These are phyloP conservation scores for Nasalis larvatus DNA, from an alignment of 2,113 vertebrate genomes.

Conservation along the genomic window DNA sequence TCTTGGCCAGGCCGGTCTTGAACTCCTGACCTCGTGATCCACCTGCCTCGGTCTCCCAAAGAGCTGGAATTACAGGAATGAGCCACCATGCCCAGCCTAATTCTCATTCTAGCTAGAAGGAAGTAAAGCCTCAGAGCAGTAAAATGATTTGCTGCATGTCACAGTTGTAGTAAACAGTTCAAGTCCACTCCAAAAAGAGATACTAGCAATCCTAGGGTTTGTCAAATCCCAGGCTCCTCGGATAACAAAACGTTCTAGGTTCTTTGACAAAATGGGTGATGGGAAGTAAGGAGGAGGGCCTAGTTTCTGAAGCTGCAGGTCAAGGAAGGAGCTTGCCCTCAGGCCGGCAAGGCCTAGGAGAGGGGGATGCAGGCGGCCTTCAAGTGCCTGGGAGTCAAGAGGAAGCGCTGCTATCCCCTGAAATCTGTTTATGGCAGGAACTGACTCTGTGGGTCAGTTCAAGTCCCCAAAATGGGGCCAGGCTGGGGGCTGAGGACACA, in stretches of 20 bases:
- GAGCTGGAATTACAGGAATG: too few species aligned
- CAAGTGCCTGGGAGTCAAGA: not conserved
- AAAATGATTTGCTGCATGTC: not conserved
- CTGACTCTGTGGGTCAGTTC: not conserved
- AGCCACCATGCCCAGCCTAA: not conserved
- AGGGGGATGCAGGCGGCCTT: not conserved
- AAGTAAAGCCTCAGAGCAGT: not conserved
- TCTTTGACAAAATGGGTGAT: not conserved
- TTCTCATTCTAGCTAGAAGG: not conserved
- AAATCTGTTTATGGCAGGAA: not conserved
- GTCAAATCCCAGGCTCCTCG: not conserved
- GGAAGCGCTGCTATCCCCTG: not conserved
- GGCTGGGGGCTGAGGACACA: not conserved
- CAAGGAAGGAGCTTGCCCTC: not conserved
- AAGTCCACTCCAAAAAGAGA: not conserved
- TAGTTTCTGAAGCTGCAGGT: not conserved
- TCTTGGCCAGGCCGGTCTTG: too few species aligned
- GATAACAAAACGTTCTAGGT: not conserved
- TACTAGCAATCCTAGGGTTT: not conserved
- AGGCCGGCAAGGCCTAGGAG: not conserved
- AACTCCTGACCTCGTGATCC: too few species aligned
- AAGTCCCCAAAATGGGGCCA: not conserved
- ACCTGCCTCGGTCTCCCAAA: too few species aligned
- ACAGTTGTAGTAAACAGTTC: not conserved
- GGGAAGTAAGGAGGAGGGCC: not conserved